Base-by-base conservation (phyloP, 2,888 invertebrate genomes). In the Zeuzera pyrina region DNA sequence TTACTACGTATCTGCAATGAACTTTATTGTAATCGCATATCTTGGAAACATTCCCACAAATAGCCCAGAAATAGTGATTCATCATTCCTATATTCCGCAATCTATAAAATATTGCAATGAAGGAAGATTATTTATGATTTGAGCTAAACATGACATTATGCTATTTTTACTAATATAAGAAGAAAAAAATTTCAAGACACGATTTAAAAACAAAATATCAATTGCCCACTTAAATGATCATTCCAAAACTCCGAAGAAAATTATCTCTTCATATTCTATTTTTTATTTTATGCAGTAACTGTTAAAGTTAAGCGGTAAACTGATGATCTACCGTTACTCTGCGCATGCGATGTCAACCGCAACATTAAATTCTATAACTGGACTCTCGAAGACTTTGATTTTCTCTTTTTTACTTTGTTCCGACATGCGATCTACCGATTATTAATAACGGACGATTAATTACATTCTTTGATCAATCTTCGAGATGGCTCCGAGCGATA, bases 341-440 rank as follows among this genome's bases (percentile, higher is more conserved):
- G 57, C 52, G 61, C 67, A 62, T 61, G 62, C 67, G 60, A 63
- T 66, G 71, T 69, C 73, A 67, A 68, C 69, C 67, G 57, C 64
- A 49, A 56, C 61, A 58, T 57, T 54, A 53, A 60, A 61, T 52
- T 54, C 49, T 52, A 42, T 49, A 60, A 57, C 49, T 50, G 49
- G 47, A 50, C 45, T 39, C 36, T 33, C 36, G n/a, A 22, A 22
- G 12, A 12, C 25, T 44, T 43, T 39, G 41, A 42, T 45, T 46
- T 45, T 31, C 36, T 45, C 49, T 51, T 45, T 36, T 33, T 33
- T n/a, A 10, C 11, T 22, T n/a, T 22, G 12, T 8, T 36, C 36
- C 35, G 37, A 43, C 39, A 45, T 38, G 39, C 40, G 39, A 45
- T 42, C 40, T 47, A 39, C 47, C 50, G 42, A 57, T 64, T 63